Evolutionary conservation across 2,888 invertebrate species (phyloP).

Genomic region (Tenthredo notha): DNA sequence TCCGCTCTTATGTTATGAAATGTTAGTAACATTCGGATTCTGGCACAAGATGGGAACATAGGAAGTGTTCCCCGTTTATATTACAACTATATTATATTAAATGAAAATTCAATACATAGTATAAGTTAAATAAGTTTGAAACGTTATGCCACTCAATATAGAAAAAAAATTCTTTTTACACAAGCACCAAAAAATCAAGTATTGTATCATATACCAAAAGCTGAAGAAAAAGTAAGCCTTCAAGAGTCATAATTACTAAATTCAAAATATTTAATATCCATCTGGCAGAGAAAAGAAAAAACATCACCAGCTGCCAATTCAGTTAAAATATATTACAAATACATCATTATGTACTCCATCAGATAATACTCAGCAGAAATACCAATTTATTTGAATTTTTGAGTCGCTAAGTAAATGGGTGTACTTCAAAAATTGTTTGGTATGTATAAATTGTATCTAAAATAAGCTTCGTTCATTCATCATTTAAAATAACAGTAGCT

Average conservation of each 20-base stretch:
- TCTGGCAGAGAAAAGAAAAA: background rate
- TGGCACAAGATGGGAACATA: conserved; percentile 64
- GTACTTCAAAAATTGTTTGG: conserved; percentile 69
- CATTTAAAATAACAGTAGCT: background rate
- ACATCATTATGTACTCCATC: conserved; percentile 12
- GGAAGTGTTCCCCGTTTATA: background rate
- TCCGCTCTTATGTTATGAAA: conserved; percentile 59
- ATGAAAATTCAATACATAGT: background rate
- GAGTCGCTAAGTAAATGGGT: conserved; percentile 65
- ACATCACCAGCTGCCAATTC: conserved; percentile 5
- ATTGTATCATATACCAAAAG: conserved; percentile 55
- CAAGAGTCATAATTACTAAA: background rate
- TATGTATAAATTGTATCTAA: conserved; percentile 62
- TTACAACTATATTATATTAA: background rate
- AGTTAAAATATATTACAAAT: background rate
- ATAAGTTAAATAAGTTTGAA: conserved; percentile 52
- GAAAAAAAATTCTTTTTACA: conserved; percentile 67
- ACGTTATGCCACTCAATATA: conserved; percentile 69
- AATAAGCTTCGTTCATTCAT: background rate
- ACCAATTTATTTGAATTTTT: background rate
- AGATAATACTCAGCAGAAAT: background rate
- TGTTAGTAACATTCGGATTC: conserved; percentile 65
- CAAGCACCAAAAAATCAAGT: conserved; percentile 72
- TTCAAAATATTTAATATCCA: conserved; percentile 15
- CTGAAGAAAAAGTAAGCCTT: conserved; percentile 17